Percentiles rank a stretch among this genome's conserved stretches.
phyloP scores from a whole-genome alignment of 1,140 invertebrate genomes.

The Drosophila mauritiana region DNA sequence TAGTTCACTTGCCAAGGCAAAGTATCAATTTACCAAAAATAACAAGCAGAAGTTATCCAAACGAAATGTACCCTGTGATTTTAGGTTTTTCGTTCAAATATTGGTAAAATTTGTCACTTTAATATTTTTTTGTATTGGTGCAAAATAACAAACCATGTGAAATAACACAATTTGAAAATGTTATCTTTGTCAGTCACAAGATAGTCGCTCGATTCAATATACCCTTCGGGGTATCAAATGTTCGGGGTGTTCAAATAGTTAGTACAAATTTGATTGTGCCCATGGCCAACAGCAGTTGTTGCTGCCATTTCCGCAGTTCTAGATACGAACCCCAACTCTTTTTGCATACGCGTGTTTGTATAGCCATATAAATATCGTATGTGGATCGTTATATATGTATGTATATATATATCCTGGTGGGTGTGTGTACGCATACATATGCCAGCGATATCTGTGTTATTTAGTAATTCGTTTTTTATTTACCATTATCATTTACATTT shows the following conservation, averaged over 20 bases:
- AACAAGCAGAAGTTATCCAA: slow-evolving; percentile 30
- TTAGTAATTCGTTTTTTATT: slow-evolving; percentile 83
- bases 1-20: slow-evolving; percentile 48
- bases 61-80: slow-evolving; percentile 15
- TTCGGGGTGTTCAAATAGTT: slow-evolving; percentile 43
- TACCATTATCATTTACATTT: slow-evolving; percentile 83
- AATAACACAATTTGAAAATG: not conserved
- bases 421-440: slow-evolving; percentile 1
- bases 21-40: slow-evolving; percentile 77
- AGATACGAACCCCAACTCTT: slow-evolving; percentile 28
- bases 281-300: slow-evolving; percentile 38
- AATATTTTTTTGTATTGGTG: too few species aligned
- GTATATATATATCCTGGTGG: slow-evolving; percentile 16
- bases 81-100: not conserved
- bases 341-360: slow-evolving; percentile 42
- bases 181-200: not conserved
- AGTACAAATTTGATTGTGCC: slow-evolving; percentile 50
- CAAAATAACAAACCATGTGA: too few species aligned
- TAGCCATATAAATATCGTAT: slow-evolving; percentile 15
- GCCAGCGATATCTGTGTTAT: slow-evolving; percentile 55
- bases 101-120: too few species aligned
- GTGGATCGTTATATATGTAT: slow-evolving; percentile 40
- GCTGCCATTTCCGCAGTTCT: slow-evolving; percentile 30
- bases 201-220: slow-evolving; percentile 1
- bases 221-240: slow-evolving; percentile 9